Base-by-base conservation (phyloP, 2,113 vertebrate species). In the Sapajus apella region DNA sequence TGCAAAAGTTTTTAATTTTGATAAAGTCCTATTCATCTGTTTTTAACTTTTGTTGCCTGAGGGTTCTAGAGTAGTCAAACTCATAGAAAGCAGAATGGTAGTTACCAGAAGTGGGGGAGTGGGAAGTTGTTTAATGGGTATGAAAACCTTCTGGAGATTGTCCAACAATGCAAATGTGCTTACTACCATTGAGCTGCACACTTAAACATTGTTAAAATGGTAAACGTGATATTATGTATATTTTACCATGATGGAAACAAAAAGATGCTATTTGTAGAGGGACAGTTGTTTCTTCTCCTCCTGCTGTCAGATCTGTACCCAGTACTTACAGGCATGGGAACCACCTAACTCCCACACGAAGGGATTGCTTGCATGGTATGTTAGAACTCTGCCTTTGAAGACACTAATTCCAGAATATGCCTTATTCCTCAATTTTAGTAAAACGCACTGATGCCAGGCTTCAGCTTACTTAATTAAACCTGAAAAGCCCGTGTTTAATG, bases 381-480 rank as follows among this genome's bases (percentile, higher is more conserved):
- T 94, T 95, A 86, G 56, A 92, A 91, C 81, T 88, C 21, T 82
- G 85, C 93, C 96, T 93, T 94, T 93, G 95, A 94, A 96, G 91
- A 86, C 82, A 6, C 58, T 88, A 47, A 94, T 96, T 97, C 86
- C 64, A 95, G 83, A 95, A 90, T 86, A 52, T 0, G 3, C 94
- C 92, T 95, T 94, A 80, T 88, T 95, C 93, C n/a, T 58, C 76
- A 97, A 95, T 56, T 79, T 84, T 13, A 73, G 68, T 92, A 56
- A 73, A 85, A 93, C n/a, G 56, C 77, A 90, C 88, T 96, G 94
- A 89, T 73, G 56, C 58, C 47, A 50, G 50, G 82, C 50, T 94
- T 94, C 92, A 86, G 79, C 47, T 93, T 89, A 50, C 76, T 96
- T 93, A 91, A 94, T 97, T 95, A 88, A 88, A 95, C 95, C 92